Base-by-base conservation (phyloP, 1,140 invertebrate genomes). In the Leguminivora glycinivorella region DNA sequence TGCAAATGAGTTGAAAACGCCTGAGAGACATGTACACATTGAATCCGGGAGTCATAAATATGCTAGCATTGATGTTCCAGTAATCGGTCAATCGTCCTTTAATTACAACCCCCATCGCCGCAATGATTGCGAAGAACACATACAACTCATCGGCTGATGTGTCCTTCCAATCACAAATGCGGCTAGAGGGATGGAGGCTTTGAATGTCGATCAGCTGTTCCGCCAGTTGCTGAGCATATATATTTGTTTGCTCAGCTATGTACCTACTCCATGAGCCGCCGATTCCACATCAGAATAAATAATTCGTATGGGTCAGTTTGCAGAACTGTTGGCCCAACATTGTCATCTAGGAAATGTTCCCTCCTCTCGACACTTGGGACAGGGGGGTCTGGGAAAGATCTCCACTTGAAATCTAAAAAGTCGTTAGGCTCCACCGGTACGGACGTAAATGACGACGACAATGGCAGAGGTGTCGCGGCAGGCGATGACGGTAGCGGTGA, bases 11-110 rank as follows among this genome's bases (percentile, higher is more conserved):
- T 7, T 60, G 40, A 25, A 75, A 73, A 6, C 69, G 19, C 1
- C 63, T 25, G 4, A 31, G 22, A 0, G 56, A 34, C 68, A 78
- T 73, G 5, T 69, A 19, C 3, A 47, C 56, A 1, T 63, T 14
- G 43, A 76, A 81, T 1, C 71, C 70, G 1, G 73, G 73, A 17
- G 74, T 77, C 52, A 4, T 12, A 22, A 75, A 77, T n/a, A 81
- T 56, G 14, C 69, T 47, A 5, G 40, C 22, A 1, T 26, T 10
- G n/a, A 63, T 19, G 47, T 63, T 74, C 75, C 75, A 79, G 56
- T 78, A 81, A 22, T 73, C 72, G 1, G 75, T 66, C 9, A 73
- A 4, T 6, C 72, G 22, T 5, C 68, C 52, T 52, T 75, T 76
- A 7, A 74, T 47, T 4, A 73, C 60, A 9, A 77, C 26, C 4